phyloP scores from a whole-genome alignment of 2,113 vertebrate genomes.

The Sylvietta virens region DNA sequence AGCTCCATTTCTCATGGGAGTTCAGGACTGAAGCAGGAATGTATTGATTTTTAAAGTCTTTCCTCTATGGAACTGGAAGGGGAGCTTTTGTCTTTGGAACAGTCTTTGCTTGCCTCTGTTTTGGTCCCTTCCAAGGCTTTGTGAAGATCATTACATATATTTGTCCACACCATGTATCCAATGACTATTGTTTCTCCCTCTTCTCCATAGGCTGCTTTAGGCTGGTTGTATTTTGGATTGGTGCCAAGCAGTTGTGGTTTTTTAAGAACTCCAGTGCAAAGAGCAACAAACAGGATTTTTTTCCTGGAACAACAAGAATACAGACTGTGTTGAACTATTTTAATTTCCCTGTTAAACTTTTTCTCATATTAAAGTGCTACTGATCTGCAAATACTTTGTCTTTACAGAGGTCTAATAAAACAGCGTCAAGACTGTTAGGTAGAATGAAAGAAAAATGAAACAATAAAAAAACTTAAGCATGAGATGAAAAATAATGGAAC shows the following conservation, averaged over 20 bases:
- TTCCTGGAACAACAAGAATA: neutral
- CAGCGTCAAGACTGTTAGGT: neutral
- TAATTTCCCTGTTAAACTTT: neutral
- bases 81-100: neutral
- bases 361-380: neutral
- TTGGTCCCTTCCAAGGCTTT: neutral
- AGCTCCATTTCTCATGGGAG: neutral
- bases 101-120: neutral
- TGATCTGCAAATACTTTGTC: neutral
- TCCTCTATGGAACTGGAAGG: neutral
- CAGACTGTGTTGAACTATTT: neutral
- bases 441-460: neutral
- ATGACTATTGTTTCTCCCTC: neutral
- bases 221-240: neutral
- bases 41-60: neutral
- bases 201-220: neutral
- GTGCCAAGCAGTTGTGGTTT: neutral
- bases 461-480: neutral
- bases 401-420: neutral
- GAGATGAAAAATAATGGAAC: neutral
- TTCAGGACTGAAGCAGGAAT: neutral
- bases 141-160: neutral
- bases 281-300: neutral
- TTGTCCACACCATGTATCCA: neutral
- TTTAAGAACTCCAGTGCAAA: neutral